Base-by-base conservation (phyloP, 2,113 vertebrate genomes). In the Antechinus stuartii region DNA sequence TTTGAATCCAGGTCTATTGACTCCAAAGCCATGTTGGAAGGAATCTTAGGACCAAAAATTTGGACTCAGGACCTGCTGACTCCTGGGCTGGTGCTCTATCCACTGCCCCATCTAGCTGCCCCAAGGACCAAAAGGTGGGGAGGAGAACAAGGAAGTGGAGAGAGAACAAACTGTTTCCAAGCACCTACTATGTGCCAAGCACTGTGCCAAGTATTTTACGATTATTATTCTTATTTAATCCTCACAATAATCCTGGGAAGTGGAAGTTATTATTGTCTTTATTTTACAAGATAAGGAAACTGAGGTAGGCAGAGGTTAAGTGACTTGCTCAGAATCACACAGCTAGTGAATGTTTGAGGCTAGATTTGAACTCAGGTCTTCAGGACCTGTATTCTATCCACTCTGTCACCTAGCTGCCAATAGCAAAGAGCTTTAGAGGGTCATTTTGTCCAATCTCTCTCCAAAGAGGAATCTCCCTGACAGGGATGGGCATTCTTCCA, bases 401-500 rank as follows among this genome's bases (percentile, higher is more conserved):
- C 30, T 76, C 35, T 19, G n/a, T n/a, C 68, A 84, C 19, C 68
- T 23, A 84, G 19, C 19, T 84, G 2, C 68, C n/a, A 42, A 22
- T 0, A 42, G 30, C 57, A 68, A n/a, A 35, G 61, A 68, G 35
- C 7, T 42, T 76, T 42, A 35, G 16, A 19, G 68, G 68, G 6
- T 76, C 68, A 84, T 23, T 42, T 84, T 42, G 2, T 42, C n/a
- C 68, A 84, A 16, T 84, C 30, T 68, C 68, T 84, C n/a, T 84
- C 35, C n/a, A 84, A 84, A 19, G 42, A 84, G n/a, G 68, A 84
- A 42, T 84, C n/a, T 84, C 35, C 19, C n/a, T 42, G 95, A 49
- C 11, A 92, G 92, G 42, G 35, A 90, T 93, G 92, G 53, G 8
- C n/a, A 91, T 61, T 46, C 76, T 46, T 95, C 76, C 35, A n/a